These are phyloP conservation scores for Megaustenia siamemsis DNA, from an alignment of 2,888 invertebrate species.

Conservation along the genomic window DNA sequence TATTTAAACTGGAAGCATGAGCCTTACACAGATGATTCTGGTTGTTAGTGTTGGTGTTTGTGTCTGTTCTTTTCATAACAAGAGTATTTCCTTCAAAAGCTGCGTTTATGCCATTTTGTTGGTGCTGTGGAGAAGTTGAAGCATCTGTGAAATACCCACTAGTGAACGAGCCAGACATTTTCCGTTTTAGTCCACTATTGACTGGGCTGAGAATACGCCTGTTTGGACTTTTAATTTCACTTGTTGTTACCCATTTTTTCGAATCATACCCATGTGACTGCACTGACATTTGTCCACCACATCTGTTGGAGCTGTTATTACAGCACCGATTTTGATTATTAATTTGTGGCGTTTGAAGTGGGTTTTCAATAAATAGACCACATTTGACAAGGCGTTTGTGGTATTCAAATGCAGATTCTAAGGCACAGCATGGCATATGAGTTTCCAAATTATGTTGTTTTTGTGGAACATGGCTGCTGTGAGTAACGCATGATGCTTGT, in stretches of 20 bases:
- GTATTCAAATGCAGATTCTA: neutral
- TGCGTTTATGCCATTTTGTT: neutral
- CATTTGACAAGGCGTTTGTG: neutral
- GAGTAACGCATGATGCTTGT: neutral
- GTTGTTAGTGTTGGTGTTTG: neutral
- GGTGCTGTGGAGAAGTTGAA: neutral
- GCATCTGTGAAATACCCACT: conserved; percentile 40
- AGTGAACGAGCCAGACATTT: conserved; percentile 19
- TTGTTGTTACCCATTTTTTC: conserved; percentile 5
- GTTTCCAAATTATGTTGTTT: neutral
- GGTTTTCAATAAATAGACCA: neutral
- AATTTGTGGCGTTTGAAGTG: neutral
- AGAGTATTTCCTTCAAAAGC: neutral
- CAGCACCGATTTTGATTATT: neutral
- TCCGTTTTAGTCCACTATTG: conserved; percentile 15
- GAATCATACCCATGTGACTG: conserved; percentile 6
- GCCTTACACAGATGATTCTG: neutral
- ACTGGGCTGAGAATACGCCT: neutral
- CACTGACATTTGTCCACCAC: neutral
- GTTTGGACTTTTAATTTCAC: neutral
- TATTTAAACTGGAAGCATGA: neutral
- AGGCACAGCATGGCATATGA: no score
- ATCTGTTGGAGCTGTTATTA: neutral
- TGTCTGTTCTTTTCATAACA: neutral
- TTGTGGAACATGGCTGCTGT: neutral